phyloP scores from a whole-genome alignment of 2,797 vertebrate species.

The Cirrhinus mrigala region DNA sequence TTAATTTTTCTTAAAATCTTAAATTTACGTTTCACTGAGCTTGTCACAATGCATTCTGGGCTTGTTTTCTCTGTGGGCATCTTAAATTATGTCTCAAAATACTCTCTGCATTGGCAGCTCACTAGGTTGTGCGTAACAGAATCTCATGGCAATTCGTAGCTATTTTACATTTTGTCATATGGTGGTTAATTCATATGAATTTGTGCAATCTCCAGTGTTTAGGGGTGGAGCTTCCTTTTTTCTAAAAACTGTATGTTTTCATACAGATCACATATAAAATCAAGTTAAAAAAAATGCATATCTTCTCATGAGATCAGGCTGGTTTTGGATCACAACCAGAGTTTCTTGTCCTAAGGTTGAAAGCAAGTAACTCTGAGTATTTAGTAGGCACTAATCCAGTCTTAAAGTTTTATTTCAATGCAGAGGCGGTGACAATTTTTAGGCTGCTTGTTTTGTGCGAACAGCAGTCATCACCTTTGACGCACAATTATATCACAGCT shows the following conservation, averaged over 20 bases:
- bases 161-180: not conserved
- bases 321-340: not conserved
- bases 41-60: no score
- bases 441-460: not conserved
- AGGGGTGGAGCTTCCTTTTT: not conserved
- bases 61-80: no score
- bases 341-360: not conserved
- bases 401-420: slow-evolving; percentile 24
- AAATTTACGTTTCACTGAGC: no score
- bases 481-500: not conserved
- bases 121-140: no score
- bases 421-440: not conserved
- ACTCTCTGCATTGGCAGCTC: no score
- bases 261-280: not conserved
- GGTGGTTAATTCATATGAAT: not conserved
- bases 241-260: not conserved
- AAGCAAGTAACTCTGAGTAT: slow-evolving; percentile 7
- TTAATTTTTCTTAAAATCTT: no score
- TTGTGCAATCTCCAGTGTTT: not conserved
- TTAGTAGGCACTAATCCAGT: slow-evolving; percentile 20
- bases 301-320: not conserved
- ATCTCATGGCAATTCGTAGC: no score
- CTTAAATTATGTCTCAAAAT: no score
- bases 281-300: not conserved
- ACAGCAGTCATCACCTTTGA: slow-evolving; percentile 2